Percentiles rank a stretch among this genome's conserved stretches.
Evolutionary conservation across 1,140 invertebrate species (phyloP).

Genomic region (Zophobas morio): DNA sequence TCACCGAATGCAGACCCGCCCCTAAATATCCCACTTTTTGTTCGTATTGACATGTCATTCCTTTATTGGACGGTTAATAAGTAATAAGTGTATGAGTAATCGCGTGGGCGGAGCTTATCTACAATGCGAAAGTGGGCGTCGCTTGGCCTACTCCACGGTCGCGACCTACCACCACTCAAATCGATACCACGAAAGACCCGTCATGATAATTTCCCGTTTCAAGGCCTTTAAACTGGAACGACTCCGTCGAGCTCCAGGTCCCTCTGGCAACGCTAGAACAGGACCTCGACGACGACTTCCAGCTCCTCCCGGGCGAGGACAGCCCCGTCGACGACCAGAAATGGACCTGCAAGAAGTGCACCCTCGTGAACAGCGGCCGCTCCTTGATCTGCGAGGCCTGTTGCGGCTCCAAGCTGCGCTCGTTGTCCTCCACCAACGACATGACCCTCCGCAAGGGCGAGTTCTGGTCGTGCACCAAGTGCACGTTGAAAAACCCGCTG

Average conservation of each 20-base stretch:
- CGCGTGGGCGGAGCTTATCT: too few species aligned
- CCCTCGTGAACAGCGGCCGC: constrained; percentile 81
- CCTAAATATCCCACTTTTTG: too few species aligned
- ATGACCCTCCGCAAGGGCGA: constrained; percentile 81
- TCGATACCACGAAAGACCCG: too few species aligned
- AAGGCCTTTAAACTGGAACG: constrained; percentile 62
- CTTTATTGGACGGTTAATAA: too few species aligned
- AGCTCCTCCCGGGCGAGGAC: constrained; percentile 63
- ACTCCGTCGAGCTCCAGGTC: constrained; percentile 59
- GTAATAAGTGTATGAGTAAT: too few species aligned
- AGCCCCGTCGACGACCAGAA: constrained; percentile 67
- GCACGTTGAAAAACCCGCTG: constrained; percentile 88
- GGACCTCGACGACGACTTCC: constrained; percentile 71
- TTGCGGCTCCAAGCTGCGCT: constrained; percentile 83
- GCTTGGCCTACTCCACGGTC: too few species aligned
- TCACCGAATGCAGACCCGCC: too few species aligned
- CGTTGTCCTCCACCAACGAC: constrained; percentile 76
- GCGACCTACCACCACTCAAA: too few species aligned
- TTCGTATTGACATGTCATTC: too few species aligned
- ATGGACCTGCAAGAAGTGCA: constrained; percentile 92
- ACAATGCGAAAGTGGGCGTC: too few species aligned
- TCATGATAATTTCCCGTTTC: neutral
- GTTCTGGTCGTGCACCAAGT: constrained; percentile 83
- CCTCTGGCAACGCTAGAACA: constrained; percentile 69
- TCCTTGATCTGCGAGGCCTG: constrained; percentile 85